These are phyloP conservation scores for Passer montanus DNA, from an alignment of 2,113 vertebrate species.

Conservation along the genomic window DNA sequence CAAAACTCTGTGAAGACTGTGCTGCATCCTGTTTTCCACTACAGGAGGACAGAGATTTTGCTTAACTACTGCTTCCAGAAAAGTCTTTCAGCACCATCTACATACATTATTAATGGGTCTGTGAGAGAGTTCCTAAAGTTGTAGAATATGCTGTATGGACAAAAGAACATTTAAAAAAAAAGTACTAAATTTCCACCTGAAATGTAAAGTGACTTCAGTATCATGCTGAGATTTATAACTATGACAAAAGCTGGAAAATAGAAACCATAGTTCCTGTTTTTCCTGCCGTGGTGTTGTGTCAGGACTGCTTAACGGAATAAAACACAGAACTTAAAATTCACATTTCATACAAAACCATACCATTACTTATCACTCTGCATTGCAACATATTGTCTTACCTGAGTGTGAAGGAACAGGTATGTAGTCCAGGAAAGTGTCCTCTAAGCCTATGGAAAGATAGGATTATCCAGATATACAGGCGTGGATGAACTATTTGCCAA, in stretches of 20 bases:
- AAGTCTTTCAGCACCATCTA: background rate
- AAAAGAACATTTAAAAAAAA: background rate
- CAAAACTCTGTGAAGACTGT: background rate
- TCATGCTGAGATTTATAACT: background rate
- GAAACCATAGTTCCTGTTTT: background rate
- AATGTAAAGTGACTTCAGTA: conserved; percentile 15
- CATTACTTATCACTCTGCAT: background rate
- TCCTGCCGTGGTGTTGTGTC: background rate
- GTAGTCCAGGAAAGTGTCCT: background rate
- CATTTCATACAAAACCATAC: background rate
- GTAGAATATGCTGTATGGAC: background rate
- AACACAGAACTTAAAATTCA: conserved; percentile 17
- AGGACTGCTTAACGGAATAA: background rate
- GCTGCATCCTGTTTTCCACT: background rate
- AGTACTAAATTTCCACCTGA: background rate
- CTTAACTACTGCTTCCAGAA: background rate
- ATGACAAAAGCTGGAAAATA: background rate
- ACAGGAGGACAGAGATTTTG: background rate
- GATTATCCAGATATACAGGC: background rate
- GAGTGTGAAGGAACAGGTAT: background rate
- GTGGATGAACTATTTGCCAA: background rate
- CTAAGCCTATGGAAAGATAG: background rate
- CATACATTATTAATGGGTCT: background rate
- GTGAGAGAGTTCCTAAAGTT: background rate
- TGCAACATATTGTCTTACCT: background rate